Evolutionary conservation across 1,140 invertebrate genomes (phyloP), one percentile per base, ranked within the genome.

Genomic region (Drosophila sturtevanti): DNA sequence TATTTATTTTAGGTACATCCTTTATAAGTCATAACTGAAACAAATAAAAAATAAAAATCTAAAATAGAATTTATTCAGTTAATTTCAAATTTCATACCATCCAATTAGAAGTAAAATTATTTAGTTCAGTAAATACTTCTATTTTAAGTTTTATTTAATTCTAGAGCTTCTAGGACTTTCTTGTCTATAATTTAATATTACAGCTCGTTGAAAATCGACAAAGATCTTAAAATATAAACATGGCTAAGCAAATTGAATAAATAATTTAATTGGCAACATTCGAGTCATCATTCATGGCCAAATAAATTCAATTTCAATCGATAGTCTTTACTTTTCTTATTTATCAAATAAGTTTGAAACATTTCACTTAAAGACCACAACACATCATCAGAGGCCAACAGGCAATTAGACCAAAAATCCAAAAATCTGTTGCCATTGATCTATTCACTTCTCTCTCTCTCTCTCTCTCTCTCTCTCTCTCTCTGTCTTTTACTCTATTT

Each of bases 381-480:
- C 41, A 48, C 41, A 21, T 48, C 9, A 48, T 21, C 18, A 21
- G 18, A 48, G 16, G 10, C 16, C 41, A 48, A 18, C n/a, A 56
- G 55, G 81, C 82, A 87, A 85, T 85, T 87, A 87, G 70, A 66
- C 35, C 76, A 52, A 67, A 55, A 44, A 54, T 63, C 35, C 44
- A 60, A 63, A 76, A 72, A 7, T n/a, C 51, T 11, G 27, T 35
- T 18, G 61, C 16, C 41, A 48, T 31, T n/a, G n/a, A n/a, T n/a
- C n/a, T n/a, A n/a, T n/a, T n/a, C n/a, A n/a, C n/a, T 63, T 65
- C 48, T 61, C 60, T 70, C 52, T 38, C 56, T 60, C 41, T 31
- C 58, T 38, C 69, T 73, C 68, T 65, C 48, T 61, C 60, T 70
- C 52, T 38, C 56, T 60, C 41, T 31, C 58, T 38, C 69, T 73